Conservation (phyloP, 2,113 vertebrate genomes). For the Sceloporus undulatus region DNA sequence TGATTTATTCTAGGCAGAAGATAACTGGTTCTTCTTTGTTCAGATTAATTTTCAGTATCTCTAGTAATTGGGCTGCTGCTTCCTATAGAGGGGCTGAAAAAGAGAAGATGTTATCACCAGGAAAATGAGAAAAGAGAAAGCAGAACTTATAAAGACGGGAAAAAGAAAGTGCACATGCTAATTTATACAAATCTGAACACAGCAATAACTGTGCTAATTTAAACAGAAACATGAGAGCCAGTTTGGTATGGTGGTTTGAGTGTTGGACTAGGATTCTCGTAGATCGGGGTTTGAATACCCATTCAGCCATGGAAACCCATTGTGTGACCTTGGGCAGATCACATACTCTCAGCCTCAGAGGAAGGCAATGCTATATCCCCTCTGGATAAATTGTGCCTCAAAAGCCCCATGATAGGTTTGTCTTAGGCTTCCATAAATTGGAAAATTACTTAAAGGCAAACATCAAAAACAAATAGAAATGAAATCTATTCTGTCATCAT, state of each 20-base stretch:
- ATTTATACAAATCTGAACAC: too few relatives aligned
- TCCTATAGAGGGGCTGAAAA: background rate
- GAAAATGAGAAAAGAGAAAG: too few relatives aligned
- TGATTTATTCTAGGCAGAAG: constrained; percentile 38
- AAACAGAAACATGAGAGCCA: background rate
- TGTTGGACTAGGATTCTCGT: background rate
- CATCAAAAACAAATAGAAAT: too few relatives aligned
- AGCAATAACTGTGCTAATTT: too few relatives aligned
- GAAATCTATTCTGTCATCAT: too few relatives aligned
- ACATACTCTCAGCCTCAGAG: background rate
- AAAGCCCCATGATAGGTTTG: background rate
- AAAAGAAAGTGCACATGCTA: too few relatives aligned
- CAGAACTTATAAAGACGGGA: too few relatives aligned
- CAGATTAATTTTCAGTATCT: constrained; percentile 43
- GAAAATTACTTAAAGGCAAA: too few relatives aligned
- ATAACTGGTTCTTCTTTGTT: constrained; percentile 25
- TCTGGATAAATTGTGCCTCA: background rate
- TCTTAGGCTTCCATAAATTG: too few relatives aligned
- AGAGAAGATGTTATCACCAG: background rate
- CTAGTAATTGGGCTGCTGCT: background rate
- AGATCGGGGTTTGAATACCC: background rate
- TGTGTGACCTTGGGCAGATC: background rate
- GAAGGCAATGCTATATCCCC: background rate
- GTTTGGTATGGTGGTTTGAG: background rate
- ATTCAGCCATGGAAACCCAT: background rate